A percentile compares a stretch with the other conserved stretches of the same genome.
Evolutionary conservation across 2,797 vertebrate species (phyloP).

Genomic region (Pseudochaenichthys georgianus): DNA sequence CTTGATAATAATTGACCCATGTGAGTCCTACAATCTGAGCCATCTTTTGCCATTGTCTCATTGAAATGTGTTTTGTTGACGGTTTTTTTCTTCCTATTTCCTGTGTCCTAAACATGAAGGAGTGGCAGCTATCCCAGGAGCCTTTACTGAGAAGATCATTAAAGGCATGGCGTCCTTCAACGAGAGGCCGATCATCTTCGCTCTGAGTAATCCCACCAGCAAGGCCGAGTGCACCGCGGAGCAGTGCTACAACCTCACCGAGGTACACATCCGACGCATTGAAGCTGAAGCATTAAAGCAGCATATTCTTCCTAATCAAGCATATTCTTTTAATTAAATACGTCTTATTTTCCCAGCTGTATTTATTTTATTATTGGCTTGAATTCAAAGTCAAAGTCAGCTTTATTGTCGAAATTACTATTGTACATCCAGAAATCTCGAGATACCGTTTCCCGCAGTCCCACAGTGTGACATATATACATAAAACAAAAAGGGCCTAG

Average conservation of each 20-base stretch:
- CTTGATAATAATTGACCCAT: too few species aligned
- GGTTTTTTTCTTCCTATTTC: neutral
- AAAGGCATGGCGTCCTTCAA: slow-evolving; percentile 95
- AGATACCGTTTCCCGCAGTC: too few species aligned
- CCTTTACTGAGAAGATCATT: slow-evolving; percentile 95
- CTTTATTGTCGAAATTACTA: too few species aligned
- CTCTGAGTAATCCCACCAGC: slow-evolving; percentile 98
- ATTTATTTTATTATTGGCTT: neutral
- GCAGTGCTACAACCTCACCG: slow-evolving; percentile 94
- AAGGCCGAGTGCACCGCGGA: slow-evolving; percentile 98
- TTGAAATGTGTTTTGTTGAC: slow-evolving; percentile 2
- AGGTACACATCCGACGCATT: slow-evolving; percentile 78
- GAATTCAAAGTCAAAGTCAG: neutral
- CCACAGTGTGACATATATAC: too few species aligned
- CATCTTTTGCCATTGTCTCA: neutral
- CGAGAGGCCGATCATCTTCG: slow-evolving; percentile 94
- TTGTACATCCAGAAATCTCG: too few species aligned
- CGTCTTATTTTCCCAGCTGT: neutral
- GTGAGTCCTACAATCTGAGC: slow-evolving; percentile 10
- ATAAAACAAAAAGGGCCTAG: too few species aligned
- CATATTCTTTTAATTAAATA: neutral
- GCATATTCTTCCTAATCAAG: too few species aligned
- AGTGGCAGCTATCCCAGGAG: slow-evolving; percentile 93
- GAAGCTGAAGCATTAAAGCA: neutral
- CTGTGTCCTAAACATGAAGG: slow-evolving; percentile 80